These are phyloP conservation scores for Amblyopsis rosae DNA, from an alignment of 2,113 vertebrate genomes.

Conservation along the genomic window DNA sequence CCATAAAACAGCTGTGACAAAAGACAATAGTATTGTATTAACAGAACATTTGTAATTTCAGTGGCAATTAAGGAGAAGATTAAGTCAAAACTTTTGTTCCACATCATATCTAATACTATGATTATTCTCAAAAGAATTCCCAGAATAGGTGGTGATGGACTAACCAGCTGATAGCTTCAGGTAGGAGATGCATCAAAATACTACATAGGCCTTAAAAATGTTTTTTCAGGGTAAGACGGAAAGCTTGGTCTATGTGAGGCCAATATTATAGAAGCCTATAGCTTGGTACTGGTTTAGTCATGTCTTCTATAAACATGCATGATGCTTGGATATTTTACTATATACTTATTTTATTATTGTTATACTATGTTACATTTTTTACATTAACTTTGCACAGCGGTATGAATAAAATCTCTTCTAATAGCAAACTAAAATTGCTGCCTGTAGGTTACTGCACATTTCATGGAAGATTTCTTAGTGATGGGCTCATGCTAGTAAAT, in stretches of 20 bases:
- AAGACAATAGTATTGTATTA: too few relatives aligned
- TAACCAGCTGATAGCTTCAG: too few relatives aligned
- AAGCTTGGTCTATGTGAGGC: background rate
- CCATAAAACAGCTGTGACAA: too few relatives aligned
- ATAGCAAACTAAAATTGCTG: conserved; percentile 16
- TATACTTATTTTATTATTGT: too few relatives aligned
- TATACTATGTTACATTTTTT: background rate
- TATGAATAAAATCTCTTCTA: background rate
- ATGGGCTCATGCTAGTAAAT: conserved; percentile 51
- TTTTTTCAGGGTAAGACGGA: background rate
- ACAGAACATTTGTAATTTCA: background rate
- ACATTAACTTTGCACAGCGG: background rate
- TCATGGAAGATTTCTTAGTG: conserved; percentile 41
- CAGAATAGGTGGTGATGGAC: too few relatives aligned
- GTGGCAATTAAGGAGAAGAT: too few relatives aligned
- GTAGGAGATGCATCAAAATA: conserved; percentile 1
- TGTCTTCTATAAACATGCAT: too few relatives aligned
- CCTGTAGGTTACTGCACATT: conserved; percentile 24
- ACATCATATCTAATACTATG: too few relatives aligned
- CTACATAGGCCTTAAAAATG: background rate
- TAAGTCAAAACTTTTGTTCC: too few relatives aligned
- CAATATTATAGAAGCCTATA: background rate
- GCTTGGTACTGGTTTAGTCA: background rate
- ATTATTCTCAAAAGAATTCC: too few relatives aligned
- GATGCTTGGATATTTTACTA: too few relatives aligned